Percentiles rank a stretch among this genome's conserved stretches.
Evolutionary conservation across 1,140 invertebrate genomes (phyloP).

Genomic region (Globodera rostochiensis): DNA sequence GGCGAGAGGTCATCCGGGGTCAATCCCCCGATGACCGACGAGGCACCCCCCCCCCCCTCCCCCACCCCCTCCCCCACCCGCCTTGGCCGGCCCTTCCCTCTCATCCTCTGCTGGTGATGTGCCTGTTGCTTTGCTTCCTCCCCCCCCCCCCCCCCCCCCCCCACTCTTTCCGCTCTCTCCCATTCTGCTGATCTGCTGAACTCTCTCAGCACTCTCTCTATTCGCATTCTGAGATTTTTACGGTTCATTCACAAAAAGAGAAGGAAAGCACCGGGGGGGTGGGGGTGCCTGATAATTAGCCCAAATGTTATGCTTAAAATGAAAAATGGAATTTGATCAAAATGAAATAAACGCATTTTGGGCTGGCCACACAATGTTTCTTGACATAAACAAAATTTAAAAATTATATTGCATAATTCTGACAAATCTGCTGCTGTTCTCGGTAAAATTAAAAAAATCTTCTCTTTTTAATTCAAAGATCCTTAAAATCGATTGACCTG

Average conservation of each 20-base stretch:
- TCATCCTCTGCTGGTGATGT: neutral
- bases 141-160: neutral
- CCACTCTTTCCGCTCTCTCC: neutral
- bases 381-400: too few relatives aligned
- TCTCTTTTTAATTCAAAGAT: too few relatives aligned
- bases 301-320: conserved; percentile 5
- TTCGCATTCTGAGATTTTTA: neutral
- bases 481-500: neutral
- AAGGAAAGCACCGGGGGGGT: neutral
- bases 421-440: too few relatives aligned
- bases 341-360: too few relatives aligned
- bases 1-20: conserved; percentile 15
- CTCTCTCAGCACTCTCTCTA: neutral
- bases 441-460: too few relatives aligned
- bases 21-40: conserved; percentile 3
- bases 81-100: conserved; percentile 1
- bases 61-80: neutral
- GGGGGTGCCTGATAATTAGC: neutral
- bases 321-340: neutral
- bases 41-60: neutral
- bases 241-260: neutral
- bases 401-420: too few relatives aligned
- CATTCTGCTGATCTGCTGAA: neutral
- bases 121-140: conserved; percentile 1
- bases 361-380: too few relatives aligned